Evolutionary conservation across 2,113 vertebrate species (phyloP), one percentile per base, ranked within the genome.

Genomic region (Phodopus roborovskii): DNA sequence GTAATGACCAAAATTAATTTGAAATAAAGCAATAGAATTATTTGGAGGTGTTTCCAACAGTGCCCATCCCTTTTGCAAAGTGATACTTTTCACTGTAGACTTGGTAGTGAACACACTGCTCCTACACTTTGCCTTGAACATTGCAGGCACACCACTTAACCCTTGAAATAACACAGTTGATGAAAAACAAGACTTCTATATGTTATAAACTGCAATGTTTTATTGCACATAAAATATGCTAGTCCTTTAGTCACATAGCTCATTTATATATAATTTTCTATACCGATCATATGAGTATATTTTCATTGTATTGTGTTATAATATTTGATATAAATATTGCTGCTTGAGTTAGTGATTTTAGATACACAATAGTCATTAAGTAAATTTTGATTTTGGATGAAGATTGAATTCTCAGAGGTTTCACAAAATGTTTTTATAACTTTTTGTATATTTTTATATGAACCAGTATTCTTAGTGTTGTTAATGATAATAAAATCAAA

Each of bases 81-180:
- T 17, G 56, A 15, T 22, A 56, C 53, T n/a, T n/a, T 3, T 58
- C 1, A 2, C 1, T 19, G 1, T 39, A 22, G 2, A 5, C 53
- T 60, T n/a, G 17, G 1, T 60, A n/a, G n/a, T n/a, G n/a, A n/a
- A n/a, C n/a, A n/a, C n/a, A n/a, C n/a, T 60, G 7, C 22, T 24
- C 3, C 39, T 9, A 60, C 13, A 28, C 36, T 60, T 39, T 39
- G 5, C 36, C 20, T 20, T 60, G 36, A 60, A 11, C 0, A 53
- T 36, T 36, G 48, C 30, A 79, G 30, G 48, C 48, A 79, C 36
- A 56, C 12, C 56, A 58, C 9, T n/a, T 60, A 82, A 3, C 22
- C 39, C 10, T 60, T 83, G 6, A 28, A 42, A 60, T 60, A 28
- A 9, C 12, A 42, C 20, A 60, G 79, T 8, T 83, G 30, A 62